Evolutionary conservation across 2,888 invertebrate genomes (phyloP).

Genomic region (Andrena bicolor): DNA sequence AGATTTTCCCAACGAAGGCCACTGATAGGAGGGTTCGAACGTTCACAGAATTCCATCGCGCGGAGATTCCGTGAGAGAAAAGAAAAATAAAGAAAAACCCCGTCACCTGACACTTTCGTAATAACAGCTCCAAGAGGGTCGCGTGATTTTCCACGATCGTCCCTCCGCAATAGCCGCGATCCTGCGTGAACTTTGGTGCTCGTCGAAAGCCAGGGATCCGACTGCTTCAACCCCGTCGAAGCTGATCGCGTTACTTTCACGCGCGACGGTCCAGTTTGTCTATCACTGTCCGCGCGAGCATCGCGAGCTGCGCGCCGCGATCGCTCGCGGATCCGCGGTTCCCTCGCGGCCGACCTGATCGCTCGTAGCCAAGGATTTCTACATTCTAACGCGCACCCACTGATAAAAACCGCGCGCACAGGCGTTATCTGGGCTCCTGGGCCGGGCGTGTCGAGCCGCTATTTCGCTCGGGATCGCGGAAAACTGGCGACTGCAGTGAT

Average conservation of each 20-base stretch:
- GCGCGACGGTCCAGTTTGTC: neutral
- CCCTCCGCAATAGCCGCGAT: neutral
- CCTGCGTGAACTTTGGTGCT: neutral
- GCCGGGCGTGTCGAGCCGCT: constrained; percentile 24
- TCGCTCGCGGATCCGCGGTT: constrained; percentile 28
- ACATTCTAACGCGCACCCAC: constrained; percentile 72
- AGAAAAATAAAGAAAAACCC: neutral
- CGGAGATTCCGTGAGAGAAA: neutral
- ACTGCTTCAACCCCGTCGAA: constrained; percentile 9
- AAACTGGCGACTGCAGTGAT: constrained; percentile 2
- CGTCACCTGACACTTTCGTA: neutral
- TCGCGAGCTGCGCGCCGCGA: constrained; percentile 20
- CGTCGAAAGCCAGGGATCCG: constrained; percentile 7
- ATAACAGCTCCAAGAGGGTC: neutral
- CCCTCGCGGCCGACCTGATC: constrained; percentile 32
- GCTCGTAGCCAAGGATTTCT: constrained; percentile 73
- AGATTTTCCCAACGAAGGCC: neutral
- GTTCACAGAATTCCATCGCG: neutral
- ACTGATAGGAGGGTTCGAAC: constrained; percentile 12
- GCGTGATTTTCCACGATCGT: neutral
- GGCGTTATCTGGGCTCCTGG: constrained; percentile 60
- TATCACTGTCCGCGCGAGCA: neutral
- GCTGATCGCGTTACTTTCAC: constrained; percentile 41
- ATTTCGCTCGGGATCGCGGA: constrained; percentile 8
- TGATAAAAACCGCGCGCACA: constrained; percentile 69